Evolutionary conservation across 2,113 vertebrate genomes (phyloP).

Genomic region (Megaceryle torquata): DNA sequence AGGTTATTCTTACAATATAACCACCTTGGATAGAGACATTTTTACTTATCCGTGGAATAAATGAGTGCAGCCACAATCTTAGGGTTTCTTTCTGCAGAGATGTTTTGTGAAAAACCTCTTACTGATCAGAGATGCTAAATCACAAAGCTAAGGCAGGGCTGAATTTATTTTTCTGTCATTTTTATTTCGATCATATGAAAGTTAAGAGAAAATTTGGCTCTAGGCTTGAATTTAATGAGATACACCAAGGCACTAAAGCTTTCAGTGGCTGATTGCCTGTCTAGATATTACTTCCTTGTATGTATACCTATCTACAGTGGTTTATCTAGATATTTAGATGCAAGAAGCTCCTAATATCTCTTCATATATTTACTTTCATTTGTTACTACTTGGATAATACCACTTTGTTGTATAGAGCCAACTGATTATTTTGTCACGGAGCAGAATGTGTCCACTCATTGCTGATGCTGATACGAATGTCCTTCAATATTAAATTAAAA

Average conservation of each 20-base stretch:
- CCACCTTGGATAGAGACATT: neutral
- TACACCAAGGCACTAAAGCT: neutral
- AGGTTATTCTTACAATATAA: neutral
- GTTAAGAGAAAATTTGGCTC: neutral
- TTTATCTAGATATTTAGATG: neutral
- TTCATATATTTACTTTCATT: neutral
- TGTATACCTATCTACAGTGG: neutral
- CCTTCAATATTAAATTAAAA: neutral
- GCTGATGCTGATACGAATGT: neutral
- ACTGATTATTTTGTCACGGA: neutral
- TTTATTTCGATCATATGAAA: neutral
- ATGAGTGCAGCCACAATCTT: neutral
- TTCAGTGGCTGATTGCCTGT: neutral
- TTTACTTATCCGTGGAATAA: neutral
- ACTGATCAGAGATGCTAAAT: neutral
- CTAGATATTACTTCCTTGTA: neutral
- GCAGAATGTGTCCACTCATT: neutral
- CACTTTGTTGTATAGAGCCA: neutral
- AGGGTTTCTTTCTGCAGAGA: neutral
- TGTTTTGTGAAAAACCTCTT: neutral
- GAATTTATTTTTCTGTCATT: neutral
- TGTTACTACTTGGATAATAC: neutral
- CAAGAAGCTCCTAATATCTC: neutral
- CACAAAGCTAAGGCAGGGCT: neutral
- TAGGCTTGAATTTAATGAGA: neutral